Conservation (phyloP, 2,888 invertebrate species). For the Drosophila ezoana region DNA sequence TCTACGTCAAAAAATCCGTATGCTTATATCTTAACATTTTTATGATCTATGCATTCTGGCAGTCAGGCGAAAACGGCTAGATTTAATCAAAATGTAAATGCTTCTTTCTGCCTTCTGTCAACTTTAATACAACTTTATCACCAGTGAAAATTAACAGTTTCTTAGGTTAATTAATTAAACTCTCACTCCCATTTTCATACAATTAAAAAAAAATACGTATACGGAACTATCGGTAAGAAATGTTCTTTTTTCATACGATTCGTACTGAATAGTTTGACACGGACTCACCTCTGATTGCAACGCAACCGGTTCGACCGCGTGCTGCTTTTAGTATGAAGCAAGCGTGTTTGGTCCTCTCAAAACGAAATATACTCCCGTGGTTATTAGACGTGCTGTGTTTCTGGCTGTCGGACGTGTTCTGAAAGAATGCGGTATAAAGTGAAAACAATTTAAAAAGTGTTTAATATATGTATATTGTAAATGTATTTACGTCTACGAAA, state of each 20-base stretch:
- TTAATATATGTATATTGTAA: slow-evolving; percentile 22
- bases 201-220: too few species aligned
- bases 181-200: too few species aligned
- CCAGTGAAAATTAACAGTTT: too few species aligned
- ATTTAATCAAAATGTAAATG: too few species aligned
- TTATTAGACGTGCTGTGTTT: slow-evolving; percentile 71
- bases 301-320: slow-evolving; percentile 71
- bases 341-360: slow-evolving; percentile 48
- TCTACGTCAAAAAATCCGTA: too few species aligned
- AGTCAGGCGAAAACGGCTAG: too few species aligned
- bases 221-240: neutral
- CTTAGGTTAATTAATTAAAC: too few species aligned
- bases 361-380: slow-evolving; percentile 53
- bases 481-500: neutral
- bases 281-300: slow-evolving; percentile 46
- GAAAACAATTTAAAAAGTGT: slow-evolving; percentile 30
- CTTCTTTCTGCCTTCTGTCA: too few species aligned
- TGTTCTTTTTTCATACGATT: neutral
- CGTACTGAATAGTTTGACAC: neutral
- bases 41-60: too few species aligned
- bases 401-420: slow-evolving; percentile 74
- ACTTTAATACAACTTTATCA: too few species aligned
- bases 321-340: slow-evolving; percentile 73
- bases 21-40: too few species aligned
- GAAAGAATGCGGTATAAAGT: slow-evolving; percentile 38